Evolutionary conservation across 2,797 vertebrate genomes (phyloP), one percentile per base, ranked within the genome.

Genomic region (Sebastes hopkinsi): DNA sequence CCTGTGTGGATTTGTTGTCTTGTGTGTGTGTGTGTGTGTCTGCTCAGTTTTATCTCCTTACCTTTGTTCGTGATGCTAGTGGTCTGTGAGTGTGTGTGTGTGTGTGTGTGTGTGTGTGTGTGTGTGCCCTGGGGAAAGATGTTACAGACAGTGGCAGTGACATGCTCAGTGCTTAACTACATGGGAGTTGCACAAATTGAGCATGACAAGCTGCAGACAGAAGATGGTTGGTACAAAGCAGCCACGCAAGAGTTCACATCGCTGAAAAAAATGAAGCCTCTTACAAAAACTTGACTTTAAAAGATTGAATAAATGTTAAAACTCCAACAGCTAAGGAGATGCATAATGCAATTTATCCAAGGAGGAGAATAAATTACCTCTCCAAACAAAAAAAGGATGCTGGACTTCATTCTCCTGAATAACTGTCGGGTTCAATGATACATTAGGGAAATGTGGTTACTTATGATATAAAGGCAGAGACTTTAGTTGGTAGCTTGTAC

Each of bases 151-250:
- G 78, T 83, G 79, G 77, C 71, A 75, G 85, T 85, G 88, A 88
- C 85, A 88, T 74, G 79, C 79, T 83, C 73, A 52, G 75, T 77
- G 83, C 80, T 77, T 82, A 86, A 75, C 82, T 86, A 83, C 62
- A 83, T 61, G 65, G 46, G 81, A 85, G 85, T 81, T 84, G 87
- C 87, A 89, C 84, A 92, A 93, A 95, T 89, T 58, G 80, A 93
- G 84, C 79, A 79, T 92, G 94, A 90, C 93, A 93, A 85, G 87
- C 76, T 82, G 79, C 82, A 87, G 87, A 89, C 80, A 69, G 88
- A 88, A 67, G 87, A 85, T 56, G 82, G 80, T 73, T 42, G 72
- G 69, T 79, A 82, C 83, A 78, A 73, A 90, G 75, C 68, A 72
- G 72, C 85, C 80, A 66, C 56, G 80, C 79, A 78, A 77, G 74